Conservation (phyloP, 2,888 invertebrate species). For the Gandaritis pyraliata region DNA sequence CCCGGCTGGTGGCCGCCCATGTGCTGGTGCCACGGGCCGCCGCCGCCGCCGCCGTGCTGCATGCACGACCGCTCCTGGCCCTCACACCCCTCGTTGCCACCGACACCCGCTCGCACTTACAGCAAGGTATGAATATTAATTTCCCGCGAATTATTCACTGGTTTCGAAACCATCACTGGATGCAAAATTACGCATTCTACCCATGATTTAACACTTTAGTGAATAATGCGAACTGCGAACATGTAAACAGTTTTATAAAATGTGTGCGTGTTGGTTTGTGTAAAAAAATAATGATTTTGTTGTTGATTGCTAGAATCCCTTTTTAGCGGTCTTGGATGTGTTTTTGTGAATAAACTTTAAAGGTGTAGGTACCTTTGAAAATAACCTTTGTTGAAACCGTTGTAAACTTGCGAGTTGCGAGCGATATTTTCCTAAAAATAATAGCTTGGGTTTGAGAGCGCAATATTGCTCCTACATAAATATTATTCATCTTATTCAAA, state of each 20-base stretch:
- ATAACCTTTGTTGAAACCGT: too few relatives aligned
- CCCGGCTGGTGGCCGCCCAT: constrained; percentile 77
- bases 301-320: not conserved
- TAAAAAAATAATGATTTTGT: constrained; percentile 1
- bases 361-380: too few relatives aligned
- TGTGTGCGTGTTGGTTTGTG: constrained; percentile 10
- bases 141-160: constrained; percentile 11
- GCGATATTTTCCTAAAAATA: too few relatives aligned
- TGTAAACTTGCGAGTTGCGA: too few relatives aligned
- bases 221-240: not conserved
- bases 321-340: not conserved
- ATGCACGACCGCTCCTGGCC: constrained; percentile 80
- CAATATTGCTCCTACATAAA: too few relatives aligned
- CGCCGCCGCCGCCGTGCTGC: constrained; percentile 77
- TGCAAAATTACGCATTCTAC: constrained; percentile 21
- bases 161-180: constrained; percentile 17
- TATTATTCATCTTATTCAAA: too few relatives aligned
- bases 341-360: too few relatives aligned
- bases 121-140: constrained; percentile 71
- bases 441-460: too few relatives aligned
- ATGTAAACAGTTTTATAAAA: constrained; percentile 9
- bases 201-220: constrained; percentile 12
- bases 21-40: constrained; percentile 80
- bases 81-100: constrained; percentile 76
- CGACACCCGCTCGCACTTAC: constrained; percentile 56